Percentiles rank a stretch among this genome's conserved stretches.
Evolutionary conservation across 2,797 vertebrate species (phyloP).

Genomic region (Gymnothorax javanicus): DNA sequence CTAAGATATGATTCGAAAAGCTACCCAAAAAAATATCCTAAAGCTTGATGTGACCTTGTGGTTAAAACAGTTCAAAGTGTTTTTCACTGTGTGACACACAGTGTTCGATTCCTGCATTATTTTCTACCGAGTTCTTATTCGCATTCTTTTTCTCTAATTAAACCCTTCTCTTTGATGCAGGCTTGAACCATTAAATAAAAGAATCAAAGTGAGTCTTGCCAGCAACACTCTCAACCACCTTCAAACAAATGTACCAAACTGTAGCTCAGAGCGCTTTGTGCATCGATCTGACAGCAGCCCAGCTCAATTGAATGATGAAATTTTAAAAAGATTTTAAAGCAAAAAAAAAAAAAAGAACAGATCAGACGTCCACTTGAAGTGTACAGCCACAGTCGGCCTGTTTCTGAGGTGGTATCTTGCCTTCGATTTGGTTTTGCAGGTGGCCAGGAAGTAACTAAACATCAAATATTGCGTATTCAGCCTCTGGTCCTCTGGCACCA

Average conservation of each 20-base stretch:
- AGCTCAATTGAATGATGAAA: not conserved
- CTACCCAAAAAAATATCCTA: not conserved
- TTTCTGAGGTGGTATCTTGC: not conserved
- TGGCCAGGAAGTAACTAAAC: not conserved
- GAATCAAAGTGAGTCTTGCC: slow-evolving; percentile 7
- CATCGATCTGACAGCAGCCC: not conserved
- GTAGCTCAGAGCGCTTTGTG: not conserved
- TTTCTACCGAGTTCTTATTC: not conserved
- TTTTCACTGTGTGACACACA: not conserved
- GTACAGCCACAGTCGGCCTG: not conserved
- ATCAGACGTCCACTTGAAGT: not conserved
- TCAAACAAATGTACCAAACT: not conserved
- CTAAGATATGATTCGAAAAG: not conserved
- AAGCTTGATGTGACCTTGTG: not conserved
- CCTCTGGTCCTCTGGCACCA: not conserved
- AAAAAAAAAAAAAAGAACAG: not conserved
- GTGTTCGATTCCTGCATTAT: not conserved
- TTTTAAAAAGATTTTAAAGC: not conserved
- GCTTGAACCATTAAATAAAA: not conserved
- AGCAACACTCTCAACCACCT: not conserved
- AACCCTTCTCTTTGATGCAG: not conserved
- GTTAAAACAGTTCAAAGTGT: not conserved
- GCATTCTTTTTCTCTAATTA: not conserved
- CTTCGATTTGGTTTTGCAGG: not conserved
- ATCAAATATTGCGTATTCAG: not conserved